Evolutionary conservation across 2,888 invertebrate species (phyloP).

Genomic region (Apodemia duryi): DNA sequence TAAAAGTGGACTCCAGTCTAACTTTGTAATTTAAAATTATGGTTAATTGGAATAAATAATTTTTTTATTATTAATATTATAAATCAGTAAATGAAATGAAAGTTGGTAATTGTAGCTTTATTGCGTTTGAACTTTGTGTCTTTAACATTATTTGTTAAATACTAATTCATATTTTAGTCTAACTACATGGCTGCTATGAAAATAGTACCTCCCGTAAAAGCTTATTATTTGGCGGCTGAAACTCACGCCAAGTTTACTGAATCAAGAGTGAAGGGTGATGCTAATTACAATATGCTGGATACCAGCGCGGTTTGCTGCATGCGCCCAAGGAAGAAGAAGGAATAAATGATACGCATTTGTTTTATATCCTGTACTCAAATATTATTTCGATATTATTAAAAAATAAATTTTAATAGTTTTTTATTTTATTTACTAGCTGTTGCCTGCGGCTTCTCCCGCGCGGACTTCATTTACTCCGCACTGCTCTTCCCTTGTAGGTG

Average conservation of each 20-base stretch:
- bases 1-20: too few relatives aligned
- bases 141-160: background rate
- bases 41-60: too few relatives aligned
- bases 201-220: slow-evolving; percentile 83
- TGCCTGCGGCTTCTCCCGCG: too few relatives aligned
- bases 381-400: background rate
- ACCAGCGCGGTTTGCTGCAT: slow-evolving; percentile 69
- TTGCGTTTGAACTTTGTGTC: too few relatives aligned
- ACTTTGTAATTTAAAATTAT: too few relatives aligned
- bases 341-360: slow-evolving; percentile 39
- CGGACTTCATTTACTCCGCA: too few relatives aligned
- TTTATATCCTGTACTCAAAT: background rate
- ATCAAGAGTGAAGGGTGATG: slow-evolving; percentile 81
- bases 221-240: slow-evolving; percentile 82
- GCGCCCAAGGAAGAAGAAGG: slow-evolving; percentile 73
- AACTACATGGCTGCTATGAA: slow-evolving; percentile 85
- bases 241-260: slow-evolving; percentile 85
- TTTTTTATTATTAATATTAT: too few relatives aligned
- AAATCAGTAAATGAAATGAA: too few relatives aligned
- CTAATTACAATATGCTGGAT: slow-evolving; percentile 83
- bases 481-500: too few relatives aligned
- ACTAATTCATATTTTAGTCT: slow-evolving; percentile 37
- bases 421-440: too few relatives aligned
- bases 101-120: too few relatives aligned
- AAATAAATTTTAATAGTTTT: background rate